Conservation (phyloP, 2,888 invertebrate genomes). For the Andrena bucephala region DNA sequence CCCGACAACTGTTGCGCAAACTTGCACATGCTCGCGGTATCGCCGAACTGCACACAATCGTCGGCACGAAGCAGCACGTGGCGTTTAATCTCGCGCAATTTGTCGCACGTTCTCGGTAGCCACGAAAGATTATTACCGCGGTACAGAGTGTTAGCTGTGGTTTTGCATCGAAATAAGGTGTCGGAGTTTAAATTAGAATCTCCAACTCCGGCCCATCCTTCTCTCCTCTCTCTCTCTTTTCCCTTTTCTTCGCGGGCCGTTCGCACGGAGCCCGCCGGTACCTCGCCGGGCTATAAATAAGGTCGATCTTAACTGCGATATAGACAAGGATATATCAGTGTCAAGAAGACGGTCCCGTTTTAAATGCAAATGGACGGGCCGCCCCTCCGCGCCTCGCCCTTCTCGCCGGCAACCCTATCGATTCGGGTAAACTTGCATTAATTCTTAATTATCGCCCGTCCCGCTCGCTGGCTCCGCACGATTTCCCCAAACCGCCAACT, state of each 20-base stretch:
- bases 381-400: slow-evolving; percentile 9
- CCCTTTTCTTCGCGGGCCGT: slow-evolving; percentile 18
- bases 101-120: slow-evolving; percentile 18
- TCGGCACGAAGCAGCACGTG: background rate
- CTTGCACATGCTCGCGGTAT: background rate
- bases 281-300: slow-evolving; percentile 67
- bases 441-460: slow-evolving; percentile 53
- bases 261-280: slow-evolving; percentile 19
- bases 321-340: slow-evolving; percentile 81
- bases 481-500: background rate
- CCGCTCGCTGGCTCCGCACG: background rate
- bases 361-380: slow-evolving; percentile 77
- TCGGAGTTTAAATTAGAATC: slow-evolving; percentile 63
- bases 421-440: slow-evolving; percentile 49
- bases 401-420: slow-evolving; percentile 43
- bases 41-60: background rate
- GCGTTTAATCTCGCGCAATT: slow-evolving; percentile 12
- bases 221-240: slow-evolving; percentile 16
- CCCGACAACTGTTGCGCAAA: background rate
- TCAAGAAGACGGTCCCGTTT: slow-evolving; percentile 73
- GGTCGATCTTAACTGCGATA: slow-evolving; percentile 76
- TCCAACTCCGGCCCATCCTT: slow-evolving; percentile 1
- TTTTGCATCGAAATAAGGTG: slow-evolving; percentile 66
- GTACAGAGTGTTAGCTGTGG: slow-evolving; percentile 26
- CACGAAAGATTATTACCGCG: slow-evolving; percentile 39